Conservation (phyloP, 1,140 invertebrate genomes). For the Pollicipes pollicipes region DNA sequence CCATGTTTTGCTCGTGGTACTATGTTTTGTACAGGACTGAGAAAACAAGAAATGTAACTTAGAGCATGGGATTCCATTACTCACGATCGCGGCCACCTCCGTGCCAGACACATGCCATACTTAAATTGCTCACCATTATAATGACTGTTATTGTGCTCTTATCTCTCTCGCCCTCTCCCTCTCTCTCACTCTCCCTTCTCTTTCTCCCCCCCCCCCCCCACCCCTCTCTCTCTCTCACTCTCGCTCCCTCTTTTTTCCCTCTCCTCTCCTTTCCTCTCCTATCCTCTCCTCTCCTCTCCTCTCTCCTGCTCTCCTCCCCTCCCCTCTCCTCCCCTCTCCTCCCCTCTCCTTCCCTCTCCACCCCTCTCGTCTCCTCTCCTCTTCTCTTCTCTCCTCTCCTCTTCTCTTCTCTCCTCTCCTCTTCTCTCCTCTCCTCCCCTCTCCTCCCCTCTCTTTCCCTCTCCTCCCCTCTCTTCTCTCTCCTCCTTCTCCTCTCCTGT, state of each 20-base stretch:
- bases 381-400: not conserved
- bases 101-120: no score
- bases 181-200: not conserved
- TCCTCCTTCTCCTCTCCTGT: no score
- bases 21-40: no score
- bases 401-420: not conserved
- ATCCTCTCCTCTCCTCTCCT: not conserved
- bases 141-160: not conserved
- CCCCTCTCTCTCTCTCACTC: no score
- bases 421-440: not conserved
- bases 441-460: not conserved
- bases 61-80: no score
- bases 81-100: no score
- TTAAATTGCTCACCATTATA: no score
- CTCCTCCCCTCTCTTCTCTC: not conserved
- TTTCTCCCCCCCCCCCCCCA: not conserved
- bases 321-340: no score
- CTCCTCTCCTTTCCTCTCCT: not conserved
- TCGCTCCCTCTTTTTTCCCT: no score
- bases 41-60: no score
- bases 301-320: not conserved
- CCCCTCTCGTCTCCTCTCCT: not conserved
- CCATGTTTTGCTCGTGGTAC: no score
- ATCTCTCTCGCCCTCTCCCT: not conserved
- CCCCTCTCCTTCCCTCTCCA: not conserved